Evolutionary conservation across 2,113 vertebrate species (phyloP).

Genomic region (Eclectus roratus): DNA sequence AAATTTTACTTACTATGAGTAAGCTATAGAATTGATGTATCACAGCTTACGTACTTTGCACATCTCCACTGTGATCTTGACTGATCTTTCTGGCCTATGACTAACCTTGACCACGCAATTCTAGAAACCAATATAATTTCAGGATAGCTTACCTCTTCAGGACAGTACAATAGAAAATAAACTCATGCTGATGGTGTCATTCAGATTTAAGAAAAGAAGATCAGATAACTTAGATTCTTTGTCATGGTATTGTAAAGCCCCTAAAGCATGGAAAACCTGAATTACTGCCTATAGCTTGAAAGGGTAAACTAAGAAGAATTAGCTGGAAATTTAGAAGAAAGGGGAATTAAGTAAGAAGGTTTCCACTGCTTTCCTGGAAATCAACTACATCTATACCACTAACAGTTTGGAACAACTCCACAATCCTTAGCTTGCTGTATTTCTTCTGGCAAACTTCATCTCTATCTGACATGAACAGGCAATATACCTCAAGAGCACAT

Average conservation of each 20-base stretch:
- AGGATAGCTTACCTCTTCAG: background rate
- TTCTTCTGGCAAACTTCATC: background rate
- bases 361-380: background rate
- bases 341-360: background rate
- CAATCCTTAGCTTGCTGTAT: background rate
- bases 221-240: background rate
- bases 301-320: background rate
- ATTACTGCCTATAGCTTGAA: background rate
- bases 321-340: background rate
- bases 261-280: background rate
- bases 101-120: background rate
- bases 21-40: background rate
- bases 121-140: background rate
- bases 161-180: background rate
- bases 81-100: background rate
- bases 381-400: background rate
- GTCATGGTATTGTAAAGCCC: background rate
- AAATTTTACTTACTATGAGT: background rate
- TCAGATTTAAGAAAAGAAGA: background rate
- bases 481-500: background rate
- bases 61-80: background rate
- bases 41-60: background rate
- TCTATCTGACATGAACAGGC: background rate
- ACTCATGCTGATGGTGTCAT: background rate
- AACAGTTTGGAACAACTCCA: background rate